phyloP scores from a whole-genome alignment of 2,113 vertebrate species.

The Pleuronectes platessa region DNA sequence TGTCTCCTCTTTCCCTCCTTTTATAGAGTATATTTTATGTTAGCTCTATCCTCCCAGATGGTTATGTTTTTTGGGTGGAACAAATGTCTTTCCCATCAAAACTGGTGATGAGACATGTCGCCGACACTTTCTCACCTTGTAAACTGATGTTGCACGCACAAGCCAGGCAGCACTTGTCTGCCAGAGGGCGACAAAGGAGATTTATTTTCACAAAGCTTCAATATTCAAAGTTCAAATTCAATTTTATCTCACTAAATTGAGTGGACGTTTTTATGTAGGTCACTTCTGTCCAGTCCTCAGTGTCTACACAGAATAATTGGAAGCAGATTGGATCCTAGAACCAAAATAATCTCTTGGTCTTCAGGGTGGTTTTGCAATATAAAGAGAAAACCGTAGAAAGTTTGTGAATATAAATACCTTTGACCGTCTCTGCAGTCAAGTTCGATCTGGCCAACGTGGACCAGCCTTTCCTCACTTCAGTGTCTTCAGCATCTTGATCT shows the following conservation, averaged over 20 bases:
- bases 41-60: slow-evolving; percentile 70
- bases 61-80: slow-evolving; percentile 75
- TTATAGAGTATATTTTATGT: slow-evolving; percentile 71
- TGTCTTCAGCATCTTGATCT: slow-evolving; percentile 43
- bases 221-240: background rate
- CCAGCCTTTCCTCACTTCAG: slow-evolving; percentile 56
- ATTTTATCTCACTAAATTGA: background rate
- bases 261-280: background rate
- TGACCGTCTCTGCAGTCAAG: slow-evolving; percentile 48
- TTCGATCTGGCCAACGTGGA: slow-evolving; percentile 58
- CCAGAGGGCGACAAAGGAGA: slow-evolving; percentile 44
- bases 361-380: background rate
- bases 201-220: slow-evolving; percentile 48
- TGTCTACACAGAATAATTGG: background rate
- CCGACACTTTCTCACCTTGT: slow-evolving; percentile 61
- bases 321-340: background rate
- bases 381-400: background rate
- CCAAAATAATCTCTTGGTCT: background rate
- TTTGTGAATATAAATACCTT: slow-evolving; percentile 56
- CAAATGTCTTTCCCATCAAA: slow-evolving; percentile 73
- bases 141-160: slow-evolving; percentile 62
- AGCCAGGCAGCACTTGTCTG: slow-evolving; percentile 44
- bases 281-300: background rate
- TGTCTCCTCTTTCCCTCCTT: slow-evolving; percentile 81
- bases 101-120: slow-evolving; percentile 68